Evolutionary conservation across 2,797 vertebrate genomes (phyloP).

Genomic region (Lacerta bilineata): DNA sequence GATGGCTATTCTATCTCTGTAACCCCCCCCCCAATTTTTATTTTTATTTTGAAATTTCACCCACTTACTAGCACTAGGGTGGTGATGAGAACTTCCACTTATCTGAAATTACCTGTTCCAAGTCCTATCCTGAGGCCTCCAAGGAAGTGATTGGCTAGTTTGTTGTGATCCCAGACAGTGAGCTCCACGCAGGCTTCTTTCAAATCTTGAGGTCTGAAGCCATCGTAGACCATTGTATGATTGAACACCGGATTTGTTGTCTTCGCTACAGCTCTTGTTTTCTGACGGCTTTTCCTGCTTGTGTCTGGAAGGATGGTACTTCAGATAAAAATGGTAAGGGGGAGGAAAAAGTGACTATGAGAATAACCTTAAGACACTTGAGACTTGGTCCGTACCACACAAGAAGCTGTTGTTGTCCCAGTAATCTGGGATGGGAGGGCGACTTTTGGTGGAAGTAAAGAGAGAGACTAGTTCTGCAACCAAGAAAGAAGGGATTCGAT

Average conservation of each 20-base stretch:
- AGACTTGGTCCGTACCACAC: neutral
- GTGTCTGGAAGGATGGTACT: constrained; percentile 92
- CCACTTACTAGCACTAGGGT: neutral
- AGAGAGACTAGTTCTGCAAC: neutral
- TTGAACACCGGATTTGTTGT: constrained; percentile 91
- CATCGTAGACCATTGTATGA: constrained; percentile 96
- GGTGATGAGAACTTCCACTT: too few species aligned
- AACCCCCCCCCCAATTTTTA: too few species aligned
- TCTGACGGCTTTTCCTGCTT: constrained; percentile 90
- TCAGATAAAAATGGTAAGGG: constrained; percentile 11
- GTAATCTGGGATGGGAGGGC: neutral
- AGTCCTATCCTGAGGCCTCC: constrained; percentile 91
- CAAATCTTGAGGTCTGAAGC: constrained; percentile 89
- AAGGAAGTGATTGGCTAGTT: constrained; percentile 89
- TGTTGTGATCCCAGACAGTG: constrained; percentile 94
- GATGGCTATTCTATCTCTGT: too few species aligned
- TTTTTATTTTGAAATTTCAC: neutral
- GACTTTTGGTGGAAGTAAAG: neutral
- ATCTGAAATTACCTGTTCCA: constrained; percentile 86
- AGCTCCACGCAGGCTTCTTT: constrained; percentile 91
- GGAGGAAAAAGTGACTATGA: constrained; percentile 37
- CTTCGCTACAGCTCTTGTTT: constrained; percentile 89
- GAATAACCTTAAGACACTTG: constrained; percentile 14
- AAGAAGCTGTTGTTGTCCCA: neutral
- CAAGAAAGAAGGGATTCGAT: neutral